phyloP scores from a whole-genome alignment of 2,888 invertebrate genomes.

The Andrena trimmerana region DNA sequence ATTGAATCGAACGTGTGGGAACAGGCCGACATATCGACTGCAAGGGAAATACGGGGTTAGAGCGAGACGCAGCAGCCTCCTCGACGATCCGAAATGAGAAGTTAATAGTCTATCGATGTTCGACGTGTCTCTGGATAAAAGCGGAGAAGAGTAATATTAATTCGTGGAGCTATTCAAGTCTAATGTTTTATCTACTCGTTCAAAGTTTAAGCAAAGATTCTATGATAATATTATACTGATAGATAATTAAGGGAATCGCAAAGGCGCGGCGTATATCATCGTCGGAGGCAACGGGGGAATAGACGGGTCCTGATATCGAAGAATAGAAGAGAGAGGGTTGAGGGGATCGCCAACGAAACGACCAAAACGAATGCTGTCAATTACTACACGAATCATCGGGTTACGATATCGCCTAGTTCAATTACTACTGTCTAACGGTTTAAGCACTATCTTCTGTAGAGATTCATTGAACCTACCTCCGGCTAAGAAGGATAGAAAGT shows the following conservation, averaged over 20 bases:
- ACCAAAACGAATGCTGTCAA: constrained; percentile 79
- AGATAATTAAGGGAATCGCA: constrained; percentile 26
- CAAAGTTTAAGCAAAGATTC: constrained; percentile 56
- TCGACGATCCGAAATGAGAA: background rate
- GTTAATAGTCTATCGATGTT: constrained; percentile 36
- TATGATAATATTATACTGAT: constrained; percentile 36
- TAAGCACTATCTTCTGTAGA: constrained; percentile 59
- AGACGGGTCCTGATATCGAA: background rate
- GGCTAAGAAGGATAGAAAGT: constrained; percentile 35
- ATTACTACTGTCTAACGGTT: constrained; percentile 70
- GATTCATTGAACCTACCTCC: constrained; percentile 63
- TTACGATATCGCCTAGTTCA: constrained; percentile 77
- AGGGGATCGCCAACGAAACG: constrained; percentile 41
- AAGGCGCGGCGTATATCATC: constrained; percentile 37
- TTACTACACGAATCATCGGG: constrained; percentile 76
- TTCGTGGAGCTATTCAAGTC: constrained; percentile 52
- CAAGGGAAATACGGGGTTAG: background rate
- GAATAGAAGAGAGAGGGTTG: constrained; percentile 12
- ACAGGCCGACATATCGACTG: constrained; percentile 53
- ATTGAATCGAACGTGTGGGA: constrained; percentile 39
- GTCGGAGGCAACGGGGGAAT: constrained; percentile 7
- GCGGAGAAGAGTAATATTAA: constrained; percentile 40
- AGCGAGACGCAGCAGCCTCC: background rate
- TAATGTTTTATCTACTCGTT: constrained; percentile 61
- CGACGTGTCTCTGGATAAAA: constrained; percentile 29